Conservation (phyloP, 2,113 vertebrate genomes). For the Rana temporaria region DNA sequence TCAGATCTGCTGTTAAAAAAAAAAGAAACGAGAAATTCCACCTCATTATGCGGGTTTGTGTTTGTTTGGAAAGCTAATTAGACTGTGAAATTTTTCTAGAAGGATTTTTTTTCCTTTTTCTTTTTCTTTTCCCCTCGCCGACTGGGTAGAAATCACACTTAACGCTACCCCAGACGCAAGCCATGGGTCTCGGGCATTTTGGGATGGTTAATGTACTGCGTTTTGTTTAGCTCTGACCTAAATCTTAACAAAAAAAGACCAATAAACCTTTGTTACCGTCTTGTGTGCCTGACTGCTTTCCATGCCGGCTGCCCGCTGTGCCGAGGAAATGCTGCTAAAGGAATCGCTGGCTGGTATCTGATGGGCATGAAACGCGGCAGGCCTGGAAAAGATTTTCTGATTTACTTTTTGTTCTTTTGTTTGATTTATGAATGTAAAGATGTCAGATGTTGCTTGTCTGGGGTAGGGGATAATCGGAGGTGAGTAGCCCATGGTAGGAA, state of each 20-base stretch:
- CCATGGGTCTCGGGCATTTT: background rate
- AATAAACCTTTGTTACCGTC: background rate
- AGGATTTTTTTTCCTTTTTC: background rate
- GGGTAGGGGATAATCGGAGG: no score
- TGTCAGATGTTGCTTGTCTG: no score
- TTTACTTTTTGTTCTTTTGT: no score
- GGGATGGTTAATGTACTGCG: background rate
- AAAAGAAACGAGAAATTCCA: no score
- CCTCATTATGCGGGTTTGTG: background rate
- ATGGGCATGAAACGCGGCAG: background rate
- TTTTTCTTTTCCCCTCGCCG: background rate
- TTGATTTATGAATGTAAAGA: no score
- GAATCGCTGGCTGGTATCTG: background rate
- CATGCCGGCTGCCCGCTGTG: no score
- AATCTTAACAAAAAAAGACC: conserved; percentile 4
- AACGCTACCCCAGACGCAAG: background rate
- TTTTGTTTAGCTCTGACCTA: background rate
- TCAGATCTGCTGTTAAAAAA: no score
- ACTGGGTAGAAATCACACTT: background rate
- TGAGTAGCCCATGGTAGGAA: no score
- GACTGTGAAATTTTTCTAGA: conserved; percentile 27
- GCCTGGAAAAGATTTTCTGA: no score
- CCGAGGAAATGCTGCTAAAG: no score
- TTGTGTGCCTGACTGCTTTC: background rate
- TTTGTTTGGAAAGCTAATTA: conserved; percentile 16